A percentile compares a stretch with the other conserved stretches of the same genome.
These are phyloP conservation scores for Neosilurus hyrtlii DNA, from an alignment of 2,797 vertebrate species.

Conservation along the genomic window DNA sequence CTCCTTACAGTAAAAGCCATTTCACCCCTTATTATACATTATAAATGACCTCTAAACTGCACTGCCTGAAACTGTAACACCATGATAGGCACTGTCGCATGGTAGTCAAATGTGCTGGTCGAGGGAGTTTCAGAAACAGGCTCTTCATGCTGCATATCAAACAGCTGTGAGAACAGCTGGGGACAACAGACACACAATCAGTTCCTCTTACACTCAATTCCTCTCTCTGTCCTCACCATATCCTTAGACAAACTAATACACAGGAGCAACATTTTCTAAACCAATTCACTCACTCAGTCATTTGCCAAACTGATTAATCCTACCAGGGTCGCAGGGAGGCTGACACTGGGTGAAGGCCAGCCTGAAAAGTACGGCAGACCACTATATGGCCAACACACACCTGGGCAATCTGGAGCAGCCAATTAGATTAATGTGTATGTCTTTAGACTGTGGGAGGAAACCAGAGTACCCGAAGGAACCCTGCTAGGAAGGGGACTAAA, in stretches of 20 bases:
- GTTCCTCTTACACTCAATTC: background rate
- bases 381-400: too few species aligned
- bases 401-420: too few species aligned
- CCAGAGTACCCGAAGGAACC: too few species aligned
- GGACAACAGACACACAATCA: background rate
- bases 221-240: background rate
- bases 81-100: background rate
- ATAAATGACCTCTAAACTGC: background rate
- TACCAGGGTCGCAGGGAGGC: too few species aligned
- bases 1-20: background rate
- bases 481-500: too few species aligned
- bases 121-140: background rate
- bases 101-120: background rate
- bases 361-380: too few species aligned
- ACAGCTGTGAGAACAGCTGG: constrained; percentile 4
- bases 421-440: too few species aligned
- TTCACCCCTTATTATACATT: background rate
- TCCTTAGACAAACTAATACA: background rate
- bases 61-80: background rate
- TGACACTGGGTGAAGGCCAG: too few species aligned
- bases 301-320: too few species aligned
- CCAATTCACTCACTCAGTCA: too few species aligned
- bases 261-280: background rate
- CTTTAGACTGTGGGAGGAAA: too few species aligned
- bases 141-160: background rate